phyloP scores from a whole-genome alignment of 2,888 invertebrate species.

The Callinectes sapidus region DNA sequence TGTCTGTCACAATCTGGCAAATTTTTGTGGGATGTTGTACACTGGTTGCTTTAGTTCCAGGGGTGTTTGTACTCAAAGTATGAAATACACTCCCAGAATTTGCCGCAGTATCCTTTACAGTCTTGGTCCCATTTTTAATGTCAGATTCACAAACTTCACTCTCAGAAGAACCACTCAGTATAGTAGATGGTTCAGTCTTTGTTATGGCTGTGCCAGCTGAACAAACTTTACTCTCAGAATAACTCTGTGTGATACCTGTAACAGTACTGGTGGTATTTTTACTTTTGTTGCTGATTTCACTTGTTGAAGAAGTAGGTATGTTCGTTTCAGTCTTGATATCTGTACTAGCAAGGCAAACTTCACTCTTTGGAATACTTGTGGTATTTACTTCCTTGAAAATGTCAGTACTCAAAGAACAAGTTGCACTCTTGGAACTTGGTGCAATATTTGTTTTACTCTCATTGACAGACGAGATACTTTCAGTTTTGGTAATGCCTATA shows the following conservation, averaged over 20 bases:
- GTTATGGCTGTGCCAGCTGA: neutral
- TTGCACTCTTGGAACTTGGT: neutral
- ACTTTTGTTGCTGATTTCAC: neutral
- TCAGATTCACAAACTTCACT: neutral
- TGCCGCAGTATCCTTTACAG: neutral
- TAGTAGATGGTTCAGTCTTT: neutral
- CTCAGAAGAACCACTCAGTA: neutral
- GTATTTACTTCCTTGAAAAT: neutral
- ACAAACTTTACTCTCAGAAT: neutral
- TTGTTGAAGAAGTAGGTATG: neutral
- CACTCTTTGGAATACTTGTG: neutral
- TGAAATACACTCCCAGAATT: neutral
- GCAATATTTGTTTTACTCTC: neutral
- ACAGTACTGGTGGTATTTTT: neutral
- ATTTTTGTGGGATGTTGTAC: neutral
- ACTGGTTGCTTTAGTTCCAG: neutral
- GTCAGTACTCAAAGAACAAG: neutral
- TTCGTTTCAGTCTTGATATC: neutral
- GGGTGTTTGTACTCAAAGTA: neutral
- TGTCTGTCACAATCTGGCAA: neutral
- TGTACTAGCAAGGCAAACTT: constrained; percentile 4
- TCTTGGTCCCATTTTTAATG: neutral
- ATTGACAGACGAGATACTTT: neutral
- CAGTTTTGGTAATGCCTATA: neutral
- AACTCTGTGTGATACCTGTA: neutral